A percentile compares a stretch with the other conserved stretches of the same genome.
Evolutionary conservation across 2,888 invertebrate genomes (phyloP).

Genomic region (Boloria euphrosyne): DNA sequence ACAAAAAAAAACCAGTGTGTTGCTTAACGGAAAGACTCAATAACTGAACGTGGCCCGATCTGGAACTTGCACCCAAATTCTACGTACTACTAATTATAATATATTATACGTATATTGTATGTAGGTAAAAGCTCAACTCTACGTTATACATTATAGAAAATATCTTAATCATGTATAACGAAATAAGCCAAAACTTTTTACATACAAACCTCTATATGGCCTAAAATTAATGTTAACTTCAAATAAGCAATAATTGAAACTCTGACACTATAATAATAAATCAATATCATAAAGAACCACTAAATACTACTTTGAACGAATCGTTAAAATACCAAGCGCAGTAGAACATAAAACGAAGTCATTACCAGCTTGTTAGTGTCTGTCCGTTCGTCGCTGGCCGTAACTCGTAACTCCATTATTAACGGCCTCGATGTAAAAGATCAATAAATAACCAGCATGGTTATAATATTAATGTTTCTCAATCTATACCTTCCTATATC

Average conservation of each 20-base stretch:
- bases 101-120: too few species aligned
- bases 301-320: constrained; percentile 2
- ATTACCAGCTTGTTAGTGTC: constrained; percentile 19
- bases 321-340: constrained; percentile 9
- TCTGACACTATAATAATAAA: background rate
- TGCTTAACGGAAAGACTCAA: too few species aligned
- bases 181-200: background rate
- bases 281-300: background rate
- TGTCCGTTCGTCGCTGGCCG: background rate
- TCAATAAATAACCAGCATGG: too few species aligned
- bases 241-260: background rate
- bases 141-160: too few species aligned
- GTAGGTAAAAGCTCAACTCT: too few species aligned
- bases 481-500: too few species aligned
- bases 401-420: constrained; percentile 3
- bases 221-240: background rate
- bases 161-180: too few species aligned
- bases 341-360: constrained; percentile 9
- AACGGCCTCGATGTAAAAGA: background rate
- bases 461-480: too few species aligned
- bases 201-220: background rate
- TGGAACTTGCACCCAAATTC: too few species aligned
- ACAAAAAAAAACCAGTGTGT: too few species aligned
- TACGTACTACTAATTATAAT: too few species aligned
- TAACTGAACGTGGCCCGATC: too few species aligned